Evolutionary conservation across 2,113 vertebrate species (phyloP).

Genomic region (Philantomba maxwellii): DNA sequence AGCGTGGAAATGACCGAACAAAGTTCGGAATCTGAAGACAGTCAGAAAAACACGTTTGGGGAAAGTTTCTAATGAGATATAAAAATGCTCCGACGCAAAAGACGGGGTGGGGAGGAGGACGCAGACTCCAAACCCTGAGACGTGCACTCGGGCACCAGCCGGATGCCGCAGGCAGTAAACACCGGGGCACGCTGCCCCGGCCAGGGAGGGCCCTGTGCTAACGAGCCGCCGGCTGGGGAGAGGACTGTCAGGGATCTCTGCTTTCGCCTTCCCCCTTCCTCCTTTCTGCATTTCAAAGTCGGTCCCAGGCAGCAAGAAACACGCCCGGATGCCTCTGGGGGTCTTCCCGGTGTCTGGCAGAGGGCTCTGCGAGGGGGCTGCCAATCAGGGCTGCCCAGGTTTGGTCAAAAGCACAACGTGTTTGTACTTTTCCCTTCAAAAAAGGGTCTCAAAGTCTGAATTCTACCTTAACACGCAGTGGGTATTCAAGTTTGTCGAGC

Average conservation of each 20-base stretch:
- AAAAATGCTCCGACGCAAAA: background rate
- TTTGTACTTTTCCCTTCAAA: background rate
- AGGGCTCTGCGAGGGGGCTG: background rate
- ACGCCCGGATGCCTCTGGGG: accelerated
- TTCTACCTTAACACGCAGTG: background rate
- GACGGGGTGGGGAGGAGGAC: accelerated
- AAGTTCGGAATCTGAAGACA: background rate
- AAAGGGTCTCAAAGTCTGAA: background rate
- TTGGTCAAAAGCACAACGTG: background rate
- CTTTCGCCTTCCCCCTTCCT: background rate
- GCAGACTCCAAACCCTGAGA: accelerated
- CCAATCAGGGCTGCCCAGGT: background rate
- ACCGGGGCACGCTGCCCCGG: accelerated
- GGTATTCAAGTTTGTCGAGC: background rate
- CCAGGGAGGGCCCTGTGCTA: accelerated
- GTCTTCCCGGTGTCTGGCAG: background rate
- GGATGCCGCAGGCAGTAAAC: background rate
- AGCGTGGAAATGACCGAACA: background rate
- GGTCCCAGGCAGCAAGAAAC: background rate
- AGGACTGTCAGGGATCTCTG: accelerated
- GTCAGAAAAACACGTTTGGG: background rate
- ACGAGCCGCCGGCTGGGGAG: accelerated
- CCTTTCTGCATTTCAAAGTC: background rate
- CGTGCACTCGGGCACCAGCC: background rate
- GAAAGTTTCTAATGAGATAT: background rate